Evolutionary conservation across 2,888 invertebrate species (phyloP).

Genomic region (Lepidocyrtinus sp.): DNA sequence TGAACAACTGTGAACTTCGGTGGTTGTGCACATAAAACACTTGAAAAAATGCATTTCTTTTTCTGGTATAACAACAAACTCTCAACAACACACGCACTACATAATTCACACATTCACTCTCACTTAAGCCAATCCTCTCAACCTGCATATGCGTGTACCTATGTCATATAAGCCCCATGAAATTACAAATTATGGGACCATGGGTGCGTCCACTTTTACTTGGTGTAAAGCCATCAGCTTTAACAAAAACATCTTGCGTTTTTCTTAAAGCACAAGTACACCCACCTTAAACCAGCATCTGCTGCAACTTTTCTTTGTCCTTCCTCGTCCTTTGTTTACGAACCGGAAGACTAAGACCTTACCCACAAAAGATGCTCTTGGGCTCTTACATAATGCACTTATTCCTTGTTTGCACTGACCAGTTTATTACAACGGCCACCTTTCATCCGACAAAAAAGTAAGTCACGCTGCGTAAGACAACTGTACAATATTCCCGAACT

Average conservation of each 20-base stretch:
- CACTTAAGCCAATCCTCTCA: conserved; percentile 37
- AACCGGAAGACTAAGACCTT: not conserved
- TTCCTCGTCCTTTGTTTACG: not conserved
- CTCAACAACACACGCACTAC: conserved; percentile 34
- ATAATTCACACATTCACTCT: conserved; percentile 51
- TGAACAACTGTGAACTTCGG: conserved; percentile 32
- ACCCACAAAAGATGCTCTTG: not conserved
- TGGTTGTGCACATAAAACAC: conserved; percentile 25
- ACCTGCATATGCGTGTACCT: not conserved
- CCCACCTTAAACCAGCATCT: not conserved
- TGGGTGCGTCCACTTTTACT: not conserved
- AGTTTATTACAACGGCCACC: not conserved
- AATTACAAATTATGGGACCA: not conserved
- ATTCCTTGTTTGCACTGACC: not conserved
- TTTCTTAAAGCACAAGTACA: not conserved
- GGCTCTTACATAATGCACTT: not conserved
- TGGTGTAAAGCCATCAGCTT: not conserved
- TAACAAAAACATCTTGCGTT: not conserved
- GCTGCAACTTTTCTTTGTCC: not conserved
- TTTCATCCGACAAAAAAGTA: not conserved
- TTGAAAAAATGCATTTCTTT: conserved; percentile 55
- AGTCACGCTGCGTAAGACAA: not conserved
- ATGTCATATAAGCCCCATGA: not conserved
- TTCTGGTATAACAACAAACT: conserved; percentile 29
- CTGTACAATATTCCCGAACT: not conserved